Conservation (phyloP, 2,888 invertebrate species). For the Acleris holmiana region DNA sequence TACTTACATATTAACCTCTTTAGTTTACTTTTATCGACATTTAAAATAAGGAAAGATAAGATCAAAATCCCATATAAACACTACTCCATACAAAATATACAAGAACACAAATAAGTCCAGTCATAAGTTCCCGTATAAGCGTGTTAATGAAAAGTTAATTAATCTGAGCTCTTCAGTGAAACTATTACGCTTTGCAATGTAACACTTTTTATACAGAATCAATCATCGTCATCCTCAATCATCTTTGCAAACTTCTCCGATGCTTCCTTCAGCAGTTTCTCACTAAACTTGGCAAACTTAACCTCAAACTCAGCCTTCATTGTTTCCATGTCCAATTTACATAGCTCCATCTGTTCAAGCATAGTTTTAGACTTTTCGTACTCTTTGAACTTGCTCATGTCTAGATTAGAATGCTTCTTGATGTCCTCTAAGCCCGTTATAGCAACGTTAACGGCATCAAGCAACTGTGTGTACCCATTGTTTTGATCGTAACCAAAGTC, state of each 20-base stretch:
- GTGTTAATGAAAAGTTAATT: too few relatives aligned
- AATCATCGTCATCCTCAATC: constrained; percentile 53
- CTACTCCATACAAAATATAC: too few relatives aligned
- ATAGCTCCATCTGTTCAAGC: constrained; percentile 57
- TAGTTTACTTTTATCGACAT: too few relatives aligned
- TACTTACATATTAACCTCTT: too few relatives aligned
- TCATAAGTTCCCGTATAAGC: too few relatives aligned
- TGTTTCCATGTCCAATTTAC: constrained; percentile 60
- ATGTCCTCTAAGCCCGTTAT: constrained; percentile 69
- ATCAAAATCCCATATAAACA: too few relatives aligned
- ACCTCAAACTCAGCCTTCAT: constrained; percentile 62
- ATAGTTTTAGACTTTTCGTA: constrained; percentile 54
- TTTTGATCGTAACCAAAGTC: constrained; percentile 70
- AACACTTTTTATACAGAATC: constrained; percentile 9
- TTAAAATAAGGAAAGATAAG: too few relatives aligned
- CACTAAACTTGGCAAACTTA: constrained; percentile 67
- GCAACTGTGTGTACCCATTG: constrained; percentile 65
- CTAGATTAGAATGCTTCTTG: constrained; percentile 67
- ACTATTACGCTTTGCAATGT: too few relatives aligned
- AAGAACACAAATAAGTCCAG: too few relatives aligned
- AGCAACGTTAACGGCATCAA: constrained; percentile 73
- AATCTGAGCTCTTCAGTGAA: too few relatives aligned
- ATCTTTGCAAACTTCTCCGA: constrained; percentile 64
- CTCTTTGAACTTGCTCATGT: constrained; percentile 60
- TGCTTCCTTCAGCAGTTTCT: constrained; percentile 63